A percentile compares a stretch with the other conserved stretches of the same genome.
Conservation (phyloP, 2,797 vertebrate species). For the Buphagus erythrorhynchus region DNA sequence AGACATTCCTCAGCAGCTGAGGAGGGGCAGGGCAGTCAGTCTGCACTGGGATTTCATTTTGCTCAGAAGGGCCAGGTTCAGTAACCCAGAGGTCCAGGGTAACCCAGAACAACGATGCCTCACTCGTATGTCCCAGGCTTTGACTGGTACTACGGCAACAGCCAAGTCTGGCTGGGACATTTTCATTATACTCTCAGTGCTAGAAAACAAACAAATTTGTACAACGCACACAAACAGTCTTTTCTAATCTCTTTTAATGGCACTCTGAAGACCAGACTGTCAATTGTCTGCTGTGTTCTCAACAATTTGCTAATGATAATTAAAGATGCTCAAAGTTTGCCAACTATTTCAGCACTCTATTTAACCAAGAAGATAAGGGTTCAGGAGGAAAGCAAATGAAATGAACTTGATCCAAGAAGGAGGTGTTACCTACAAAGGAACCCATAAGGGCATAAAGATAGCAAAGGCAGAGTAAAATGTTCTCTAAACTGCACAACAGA, state of each 20-base stretch:
- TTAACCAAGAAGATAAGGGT: conserved; percentile 28
- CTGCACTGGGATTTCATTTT: not conserved
- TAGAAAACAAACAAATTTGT: conserved; percentile 72
- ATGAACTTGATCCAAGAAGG: not conserved
- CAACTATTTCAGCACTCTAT: conserved; percentile 31
- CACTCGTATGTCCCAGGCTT: not conserved
- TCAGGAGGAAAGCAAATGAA: not conserved
- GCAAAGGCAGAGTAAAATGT: not conserved
- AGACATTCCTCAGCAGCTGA: not conserved
- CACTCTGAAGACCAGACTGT: conserved; percentile 37
- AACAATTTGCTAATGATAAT: conserved; percentile 67
- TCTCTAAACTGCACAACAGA: not conserved
- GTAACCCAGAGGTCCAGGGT: not conserved
- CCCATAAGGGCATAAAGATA: not conserved
- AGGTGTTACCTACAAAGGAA: not conserved
- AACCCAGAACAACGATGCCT: conserved; percentile 3
- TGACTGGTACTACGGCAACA: conserved; percentile 51
- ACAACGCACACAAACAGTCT: conserved; percentile 34
- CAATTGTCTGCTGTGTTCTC: conserved; percentile 54
- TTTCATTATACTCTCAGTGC: conserved; percentile 31
- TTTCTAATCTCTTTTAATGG: conserved; percentile 67
- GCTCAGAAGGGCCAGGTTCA: not conserved
- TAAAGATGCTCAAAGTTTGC: conserved; percentile 55
- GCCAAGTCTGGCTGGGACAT: conserved; percentile 38
- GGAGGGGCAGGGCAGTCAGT: not conserved